Conservation (phyloP, 2,113 vertebrate genomes). For the Nothoprocta pentlandii region DNA sequence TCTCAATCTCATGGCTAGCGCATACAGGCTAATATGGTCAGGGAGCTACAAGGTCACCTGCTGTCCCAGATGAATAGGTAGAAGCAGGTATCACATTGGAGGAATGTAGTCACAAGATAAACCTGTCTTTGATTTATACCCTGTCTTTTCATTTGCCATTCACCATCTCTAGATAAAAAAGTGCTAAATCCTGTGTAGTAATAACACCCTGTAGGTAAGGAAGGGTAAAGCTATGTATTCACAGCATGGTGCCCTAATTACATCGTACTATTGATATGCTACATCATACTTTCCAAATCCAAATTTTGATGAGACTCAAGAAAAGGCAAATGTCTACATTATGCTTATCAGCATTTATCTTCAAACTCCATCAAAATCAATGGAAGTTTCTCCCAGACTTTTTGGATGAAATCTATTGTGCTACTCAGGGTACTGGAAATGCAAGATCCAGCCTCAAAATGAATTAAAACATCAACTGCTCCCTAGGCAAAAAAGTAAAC, state of each 20-base stretch:
- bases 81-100: background rate
- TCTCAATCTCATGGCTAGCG: background rate
- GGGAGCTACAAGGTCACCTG: background rate
- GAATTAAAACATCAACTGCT: background rate
- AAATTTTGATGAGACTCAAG: slow-evolving; percentile 16
- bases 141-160: background rate
- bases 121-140: background rate
- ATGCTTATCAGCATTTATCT: background rate
- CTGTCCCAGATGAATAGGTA: background rate
- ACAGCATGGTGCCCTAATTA: background rate
- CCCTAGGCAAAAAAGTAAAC: background rate
- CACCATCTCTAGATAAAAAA: background rate
- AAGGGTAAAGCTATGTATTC: background rate
- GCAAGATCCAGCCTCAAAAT: background rate
- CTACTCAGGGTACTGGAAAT: background rate
- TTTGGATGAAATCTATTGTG: background rate
- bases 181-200: background rate
- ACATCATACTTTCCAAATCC: slow-evolving; percentile 22
- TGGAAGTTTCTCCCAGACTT: background rate
- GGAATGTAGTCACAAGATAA: background rate
- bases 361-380: background rate
- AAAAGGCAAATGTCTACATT: background rate
- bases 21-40: fast-evolving
- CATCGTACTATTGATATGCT: background rate
- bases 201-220: background rate